Evolutionary conservation across 2,113 vertebrate species (phyloP), one percentile per base, ranked within the genome.

Genomic region (Kryptolebias marmoratus): DNA sequence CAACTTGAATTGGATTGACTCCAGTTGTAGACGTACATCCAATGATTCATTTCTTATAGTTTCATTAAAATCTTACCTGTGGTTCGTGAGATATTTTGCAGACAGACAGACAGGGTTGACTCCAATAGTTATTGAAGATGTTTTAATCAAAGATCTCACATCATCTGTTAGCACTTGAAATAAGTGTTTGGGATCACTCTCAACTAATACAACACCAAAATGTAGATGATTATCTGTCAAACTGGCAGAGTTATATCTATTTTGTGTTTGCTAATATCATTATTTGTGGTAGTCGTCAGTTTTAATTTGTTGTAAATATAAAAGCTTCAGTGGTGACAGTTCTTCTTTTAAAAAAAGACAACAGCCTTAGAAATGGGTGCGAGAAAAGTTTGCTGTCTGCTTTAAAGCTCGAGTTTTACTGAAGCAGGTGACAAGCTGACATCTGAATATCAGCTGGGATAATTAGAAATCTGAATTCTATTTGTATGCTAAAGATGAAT

Each of bases 401-500:
- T 27, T 60, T 54, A 28, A 71, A 62, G 27, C 42, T n/a, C 45
- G 63, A 64, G 57, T 60, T 32, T 48, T 52, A 53, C 44, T 44
- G 22, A 14, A 56, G 59, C 28, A 55, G 48, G 7, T 30, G 48
- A 47, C 22, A 45, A 15, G 57, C 42, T 64, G 64, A 60, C 63
- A 60, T 28, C 18, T n/a, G 57, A 55, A 13, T n/a, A 47, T 55
- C 32, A 28, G 36, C 30, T 56, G 3, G 12, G 27, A 11, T 45
- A 45, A 11, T 49, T 52, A 62, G 7, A 73, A 50, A 64, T 73
- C 2, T 64, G 47, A 61, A 55, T 63, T 58, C 13, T 42, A 80
- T 84, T 77, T 72, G 54, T 68, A 75, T 80, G 68, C 49, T 42
- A 11, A 14, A 62, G 57, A 77, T 60, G 66, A 36, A 74, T 57